Conservation (phyloP, 2,797 vertebrate species). For the Macropodus opercularis region DNA sequence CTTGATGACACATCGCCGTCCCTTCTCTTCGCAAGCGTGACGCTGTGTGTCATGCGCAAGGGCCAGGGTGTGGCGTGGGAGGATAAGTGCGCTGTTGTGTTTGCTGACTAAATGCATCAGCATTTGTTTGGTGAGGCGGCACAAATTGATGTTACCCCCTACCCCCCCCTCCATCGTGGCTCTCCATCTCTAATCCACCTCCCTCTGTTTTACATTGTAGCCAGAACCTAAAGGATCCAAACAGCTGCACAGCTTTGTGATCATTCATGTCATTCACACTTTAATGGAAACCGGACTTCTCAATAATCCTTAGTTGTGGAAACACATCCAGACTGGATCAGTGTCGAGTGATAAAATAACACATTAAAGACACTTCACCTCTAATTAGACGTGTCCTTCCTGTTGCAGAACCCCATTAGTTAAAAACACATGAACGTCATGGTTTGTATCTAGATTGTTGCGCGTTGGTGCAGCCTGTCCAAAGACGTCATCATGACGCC, state of each 20-base stretch:
- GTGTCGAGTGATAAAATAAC: slow-evolving; percentile 37
- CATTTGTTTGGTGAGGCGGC: slow-evolving; percentile 48
- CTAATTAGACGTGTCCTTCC: slow-evolving; percentile 48
- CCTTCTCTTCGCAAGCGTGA: slow-evolving; percentile 48
- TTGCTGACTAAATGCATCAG: slow-evolving; percentile 54
- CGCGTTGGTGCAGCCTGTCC: slow-evolving; percentile 49
- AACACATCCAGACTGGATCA: slow-evolving; percentile 26
- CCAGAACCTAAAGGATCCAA: slow-evolving; percentile 35
- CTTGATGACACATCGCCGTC: slow-evolving; percentile 71
- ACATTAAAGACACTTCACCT: slow-evolving; percentile 32
- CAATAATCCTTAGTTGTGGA: slow-evolving; percentile 41
- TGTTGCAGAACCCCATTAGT: slow-evolving; percentile 45
- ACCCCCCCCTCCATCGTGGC: too few species aligned
- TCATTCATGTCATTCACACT: slow-evolving; percentile 35
- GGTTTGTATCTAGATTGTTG: slow-evolving; percentile 41
- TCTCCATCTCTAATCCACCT: slow-evolving; percentile 23
- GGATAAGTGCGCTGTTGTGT: slow-evolving; percentile 56
- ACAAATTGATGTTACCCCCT: slow-evolving; percentile 28
- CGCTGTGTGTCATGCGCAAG: slow-evolving; percentile 53
- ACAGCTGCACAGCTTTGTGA: slow-evolving; percentile 28
- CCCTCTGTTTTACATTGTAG: slow-evolving; percentile 10
- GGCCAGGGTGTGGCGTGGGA: slow-evolving; percentile 73
- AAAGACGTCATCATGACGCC: slow-evolving; percentile 69
- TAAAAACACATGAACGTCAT: slow-evolving; percentile 54
- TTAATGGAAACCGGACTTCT: slow-evolving; percentile 45